These are phyloP conservation scores for Microcebus griseorufus DNA, from an alignment of 2,113 vertebrate genomes.

Conservation along the genomic window DNA sequence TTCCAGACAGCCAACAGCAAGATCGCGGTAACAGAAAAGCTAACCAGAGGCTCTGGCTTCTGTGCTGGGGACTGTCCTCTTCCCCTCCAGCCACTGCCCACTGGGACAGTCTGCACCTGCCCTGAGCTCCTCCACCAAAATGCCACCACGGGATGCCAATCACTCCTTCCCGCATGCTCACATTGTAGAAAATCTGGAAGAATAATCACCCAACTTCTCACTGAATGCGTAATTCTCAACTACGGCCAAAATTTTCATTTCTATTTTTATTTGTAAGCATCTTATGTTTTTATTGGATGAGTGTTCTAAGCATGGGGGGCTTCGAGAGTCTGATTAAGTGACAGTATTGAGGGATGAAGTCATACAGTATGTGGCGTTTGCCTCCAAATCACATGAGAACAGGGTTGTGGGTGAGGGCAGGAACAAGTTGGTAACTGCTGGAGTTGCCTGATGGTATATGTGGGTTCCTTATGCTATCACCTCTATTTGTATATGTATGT, in stretches of 20 bases:
- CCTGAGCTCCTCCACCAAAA: neutral
- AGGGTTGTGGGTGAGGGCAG: neutral
- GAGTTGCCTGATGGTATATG: neutral
- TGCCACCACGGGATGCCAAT: neutral
- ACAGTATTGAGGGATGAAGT: neutral
- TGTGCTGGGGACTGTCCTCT: fast-evolving
- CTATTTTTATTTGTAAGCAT: neutral
- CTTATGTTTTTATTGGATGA: neutral
- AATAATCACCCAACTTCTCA: too few species aligned
- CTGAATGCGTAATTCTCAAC: fast-evolving
- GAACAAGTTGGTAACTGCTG: fast-evolving
- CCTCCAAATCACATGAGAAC: neutral
- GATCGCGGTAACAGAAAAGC: neutral
- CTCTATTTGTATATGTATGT: neutral
- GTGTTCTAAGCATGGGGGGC: neutral
- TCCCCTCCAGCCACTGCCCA: fast-evolving
- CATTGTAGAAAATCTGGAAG: fast-evolving
- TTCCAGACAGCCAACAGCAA: neutral
- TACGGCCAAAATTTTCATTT: fast-evolving
- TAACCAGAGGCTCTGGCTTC: neutral
- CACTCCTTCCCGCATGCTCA: neutral
- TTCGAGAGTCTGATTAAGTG: neutral
- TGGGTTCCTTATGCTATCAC: neutral
- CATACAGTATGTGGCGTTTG: neutral
- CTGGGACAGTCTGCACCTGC: neutral